These are phyloP conservation scores for Sinonovacula constricta DNA, from an alignment of 1,140 invertebrate genomes.

Conservation along the genomic window DNA sequence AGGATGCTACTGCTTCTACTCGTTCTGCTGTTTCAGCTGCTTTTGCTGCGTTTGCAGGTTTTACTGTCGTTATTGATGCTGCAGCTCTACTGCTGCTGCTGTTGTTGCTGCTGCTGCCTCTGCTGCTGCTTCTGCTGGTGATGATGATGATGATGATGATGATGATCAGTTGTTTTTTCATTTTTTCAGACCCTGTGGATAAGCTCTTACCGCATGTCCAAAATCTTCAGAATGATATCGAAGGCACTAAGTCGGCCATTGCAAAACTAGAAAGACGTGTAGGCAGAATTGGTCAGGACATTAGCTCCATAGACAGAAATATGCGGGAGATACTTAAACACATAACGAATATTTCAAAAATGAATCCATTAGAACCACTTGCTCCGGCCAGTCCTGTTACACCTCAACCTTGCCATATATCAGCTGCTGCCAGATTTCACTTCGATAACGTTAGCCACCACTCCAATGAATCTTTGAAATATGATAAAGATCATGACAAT, in stretches of 20 bases:
- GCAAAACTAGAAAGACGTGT: conserved; percentile 39
- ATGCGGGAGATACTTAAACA: conserved; percentile 44
- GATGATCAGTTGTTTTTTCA: neutral
- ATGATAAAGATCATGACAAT: neutral
- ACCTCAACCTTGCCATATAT: conserved; percentile 19
- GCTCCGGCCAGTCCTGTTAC: conserved; percentile 10
- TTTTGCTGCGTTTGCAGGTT: too few species aligned
- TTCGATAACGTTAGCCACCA: too few species aligned
- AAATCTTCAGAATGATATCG: conserved; percentile 46
- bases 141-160: neutral
- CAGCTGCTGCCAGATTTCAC: neutral
- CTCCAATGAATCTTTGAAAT: neutral
- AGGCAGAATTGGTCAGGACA: conserved; percentile 36
- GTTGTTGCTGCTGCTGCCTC: too few species aligned
- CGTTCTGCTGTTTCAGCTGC: too few species aligned
- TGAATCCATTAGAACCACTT: conserved; percentile 10
- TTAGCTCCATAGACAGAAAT: conserved; percentile 42
- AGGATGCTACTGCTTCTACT: too few species aligned
- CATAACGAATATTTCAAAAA: conserved; percentile 23
- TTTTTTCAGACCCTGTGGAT: conserved; percentile 21
- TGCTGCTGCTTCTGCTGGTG: too few species aligned
- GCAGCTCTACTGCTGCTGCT: too few species aligned
- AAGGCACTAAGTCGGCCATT: conserved; percentile 38
- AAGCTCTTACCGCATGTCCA: conserved; percentile 41
- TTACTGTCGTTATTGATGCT: neutral